Base-by-base conservation (phyloP, 2,797 vertebrate species). In the Mustela erminea region DNA sequence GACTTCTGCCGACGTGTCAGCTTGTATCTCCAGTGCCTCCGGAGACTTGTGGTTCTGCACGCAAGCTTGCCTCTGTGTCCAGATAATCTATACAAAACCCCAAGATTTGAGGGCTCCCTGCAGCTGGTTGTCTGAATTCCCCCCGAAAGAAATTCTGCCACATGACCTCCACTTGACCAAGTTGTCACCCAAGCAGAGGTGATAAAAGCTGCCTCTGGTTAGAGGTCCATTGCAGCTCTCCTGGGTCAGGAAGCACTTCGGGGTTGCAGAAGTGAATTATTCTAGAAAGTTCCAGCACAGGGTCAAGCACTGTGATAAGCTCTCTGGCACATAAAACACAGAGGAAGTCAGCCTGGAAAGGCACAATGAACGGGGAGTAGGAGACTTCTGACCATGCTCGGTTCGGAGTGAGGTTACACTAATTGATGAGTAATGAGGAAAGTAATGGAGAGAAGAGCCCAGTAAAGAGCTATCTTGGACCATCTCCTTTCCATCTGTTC, bases 391-490 rank as follows among this genome's bases (percentile, higher is more conserved):
- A 72, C 60, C 5, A 0, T 23, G 81, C 10, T 15, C 0, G 1
- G 72, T 72, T 93, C 35, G 12, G 70, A 92, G 87, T 89, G 43
- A 81, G 29, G 41, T 46, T 54, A 41, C 32, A 35, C 75, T 46
- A 41, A 82, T 81, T 82, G 82, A 92, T 72, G 75, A 86, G 64
- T 56, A 62, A 46, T 56, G 46, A 86, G 87, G 83, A 96, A 81
- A 3, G 25, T 32, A 46, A 68, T 29, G 32, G n/a, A 68, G 46
- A 41, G 32, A 78, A 52, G 5, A 74, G 27, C 38, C 52, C 21
- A 5, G 1, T 56, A 12, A 93, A 60, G 74, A 75, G 29, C 60
- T 3, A 0, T 10, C 66, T 41, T 41, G 13, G 38, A 56, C 9
- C 8, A 1, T 90, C 29, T 80, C 84, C 17, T 74, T 35, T 49